These are phyloP conservation scores for Elysia crispata DNA, from an alignment of 2,888 invertebrate species.

Conservation along the genomic window DNA sequence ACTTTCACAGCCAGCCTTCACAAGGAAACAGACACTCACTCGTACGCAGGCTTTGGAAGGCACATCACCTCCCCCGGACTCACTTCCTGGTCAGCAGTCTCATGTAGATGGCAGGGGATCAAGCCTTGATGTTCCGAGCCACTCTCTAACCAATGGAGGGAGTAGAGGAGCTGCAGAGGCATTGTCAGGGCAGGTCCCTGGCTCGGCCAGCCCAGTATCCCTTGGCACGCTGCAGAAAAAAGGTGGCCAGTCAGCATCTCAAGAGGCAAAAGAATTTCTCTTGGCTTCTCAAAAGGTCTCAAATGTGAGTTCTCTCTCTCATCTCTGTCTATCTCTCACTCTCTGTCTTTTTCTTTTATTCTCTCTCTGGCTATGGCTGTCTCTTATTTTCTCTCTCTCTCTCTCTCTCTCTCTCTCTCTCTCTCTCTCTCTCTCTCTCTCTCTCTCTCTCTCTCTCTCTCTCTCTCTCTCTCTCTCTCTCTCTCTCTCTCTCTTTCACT, in stretches of 20 bases:
- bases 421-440: no score
- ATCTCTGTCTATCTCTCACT: not conserved
- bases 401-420: no score
- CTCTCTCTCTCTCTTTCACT: not conserved
- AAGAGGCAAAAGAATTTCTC: conserved; percentile 47
- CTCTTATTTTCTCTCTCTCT: no score
- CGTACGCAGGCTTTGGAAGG: conserved; percentile 43
- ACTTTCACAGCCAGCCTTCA: conserved; percentile 34
- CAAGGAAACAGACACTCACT: conserved; percentile 43
- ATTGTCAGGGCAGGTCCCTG: not conserved
- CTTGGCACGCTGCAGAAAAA: not conserved
- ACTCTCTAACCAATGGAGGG: not conserved
- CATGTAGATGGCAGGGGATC: not conserved
- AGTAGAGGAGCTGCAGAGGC: not conserved
- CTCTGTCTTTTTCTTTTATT: not conserved
- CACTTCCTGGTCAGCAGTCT: conserved; percentile 26
- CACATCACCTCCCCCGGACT: conserved; percentile 44
- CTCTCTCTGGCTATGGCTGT: not conserved
- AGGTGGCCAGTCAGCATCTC: not conserved
- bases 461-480: conserved; percentile 1
- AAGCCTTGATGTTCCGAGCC: not conserved
- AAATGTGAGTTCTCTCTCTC: conserved; percentile 28
- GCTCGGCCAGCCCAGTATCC: conserved; percentile 19
- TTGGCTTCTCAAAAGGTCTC: conserved; percentile 41
- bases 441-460: not conserved